These are phyloP conservation scores for Candidula unifasciata DNA, from an alignment of 2,888 invertebrate species.

Conservation along the genomic window DNA sequence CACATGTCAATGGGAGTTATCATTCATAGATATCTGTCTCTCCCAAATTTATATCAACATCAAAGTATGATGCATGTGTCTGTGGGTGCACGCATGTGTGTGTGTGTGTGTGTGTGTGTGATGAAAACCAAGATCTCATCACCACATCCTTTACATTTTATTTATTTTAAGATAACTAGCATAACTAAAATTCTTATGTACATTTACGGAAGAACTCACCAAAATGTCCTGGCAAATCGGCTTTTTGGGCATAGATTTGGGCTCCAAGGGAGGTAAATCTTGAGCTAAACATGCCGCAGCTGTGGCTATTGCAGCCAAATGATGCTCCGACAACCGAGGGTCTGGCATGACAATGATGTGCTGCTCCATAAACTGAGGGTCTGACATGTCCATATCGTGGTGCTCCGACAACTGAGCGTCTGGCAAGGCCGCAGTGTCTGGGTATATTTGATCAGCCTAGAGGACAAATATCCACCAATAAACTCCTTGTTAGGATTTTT, in stretches of 20 bases:
- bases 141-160: too few species aligned
- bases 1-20: too few species aligned
- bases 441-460: background rate
- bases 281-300: conserved; percentile 90
- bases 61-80: too few species aligned
- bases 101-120: too few species aligned
- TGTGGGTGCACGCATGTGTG: too few species aligned
- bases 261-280: conserved; percentile 90
- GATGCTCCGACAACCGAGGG: conserved; percentile 85
- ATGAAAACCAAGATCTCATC: too few species aligned
- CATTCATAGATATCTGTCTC: too few species aligned
- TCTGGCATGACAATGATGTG: conserved; percentile 79
- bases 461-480: too few species aligned
- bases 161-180: too few species aligned
- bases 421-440: background rate
- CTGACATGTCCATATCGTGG: conserved; percentile 79
- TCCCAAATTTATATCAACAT: too few species aligned
- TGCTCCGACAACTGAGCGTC: conserved; percentile 83
- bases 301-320: conserved; percentile 89
- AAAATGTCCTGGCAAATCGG: conserved; percentile 92
- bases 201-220: conserved; percentile 77
- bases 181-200: too few species aligned
- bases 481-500: too few species aligned
- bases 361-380: conserved; percentile 83
- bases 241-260: conserved; percentile 92